Percentiles rank a stretch among this genome's conserved stretches.
Evolutionary conservation across 1,140 invertebrate species (phyloP).

Genomic region (Drosophila novamexicana): DNA sequence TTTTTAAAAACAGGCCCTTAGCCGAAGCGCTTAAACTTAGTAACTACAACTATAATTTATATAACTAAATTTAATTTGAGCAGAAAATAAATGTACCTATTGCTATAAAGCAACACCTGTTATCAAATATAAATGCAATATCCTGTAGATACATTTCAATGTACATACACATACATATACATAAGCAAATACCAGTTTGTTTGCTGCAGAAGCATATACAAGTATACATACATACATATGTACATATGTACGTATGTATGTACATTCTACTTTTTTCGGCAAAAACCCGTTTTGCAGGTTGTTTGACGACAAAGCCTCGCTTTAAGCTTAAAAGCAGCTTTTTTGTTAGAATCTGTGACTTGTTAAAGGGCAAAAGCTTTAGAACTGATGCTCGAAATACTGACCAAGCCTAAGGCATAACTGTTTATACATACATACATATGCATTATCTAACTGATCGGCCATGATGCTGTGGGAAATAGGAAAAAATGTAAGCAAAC

Average conservation of each 20-base stretch:
- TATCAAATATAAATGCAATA: constrained; percentile 8
- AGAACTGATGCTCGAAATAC: constrained; percentile 23
- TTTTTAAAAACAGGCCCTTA: no score
- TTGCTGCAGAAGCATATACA: constrained; percentile 4
- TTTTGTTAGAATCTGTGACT: constrained; percentile 22
- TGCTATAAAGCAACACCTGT: neutral
- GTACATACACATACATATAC: no score
- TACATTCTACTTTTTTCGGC: constrained; percentile 44
- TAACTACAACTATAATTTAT: no score
- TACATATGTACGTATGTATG: neutral
- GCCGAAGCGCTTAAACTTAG: no score
- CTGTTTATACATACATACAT: constrained; percentile 27
- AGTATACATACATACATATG: neutral
- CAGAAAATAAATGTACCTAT: no score
- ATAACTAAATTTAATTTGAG: no score
- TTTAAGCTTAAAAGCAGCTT: constrained; percentile 9
- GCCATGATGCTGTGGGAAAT: constrained; percentile 1
- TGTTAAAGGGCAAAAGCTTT: constrained; percentile 11
- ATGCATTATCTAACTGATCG: constrained; percentile 20
- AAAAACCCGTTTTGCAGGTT: constrained; percentile 68
- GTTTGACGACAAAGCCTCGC: constrained; percentile 1
- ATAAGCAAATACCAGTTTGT: constrained; percentile 2
- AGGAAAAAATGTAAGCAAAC: neutral
- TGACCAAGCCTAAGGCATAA: constrained; percentile 63
- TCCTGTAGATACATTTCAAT: constrained; percentile 24